Base-by-base conservation (phyloP, 2,888 invertebrate species). In the Leptothorax acervorum region DNA sequence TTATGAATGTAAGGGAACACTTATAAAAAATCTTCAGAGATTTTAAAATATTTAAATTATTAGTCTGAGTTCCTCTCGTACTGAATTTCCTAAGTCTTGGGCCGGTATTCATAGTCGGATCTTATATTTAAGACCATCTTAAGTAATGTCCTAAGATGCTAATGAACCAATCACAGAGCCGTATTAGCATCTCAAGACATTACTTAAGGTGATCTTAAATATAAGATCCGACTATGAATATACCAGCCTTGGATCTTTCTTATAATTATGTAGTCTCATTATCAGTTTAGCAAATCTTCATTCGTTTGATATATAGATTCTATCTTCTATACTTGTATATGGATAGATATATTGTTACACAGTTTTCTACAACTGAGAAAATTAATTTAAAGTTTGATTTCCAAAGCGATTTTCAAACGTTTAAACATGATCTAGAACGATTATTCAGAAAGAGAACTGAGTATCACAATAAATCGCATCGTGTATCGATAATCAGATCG, bases 401-500 rank as follows among this genome's bases (percentile, higher is more conserved):
- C 5, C n/a, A 75, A 75, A 51, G 6, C 9, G 15, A 75, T 63
- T 35, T 75, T 18, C 28, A 57, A 63, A 15, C n/a, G 2, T 48
- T 48, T 9, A 53, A 35, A 4, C 4, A n/a, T 35, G 1, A 39
- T 31, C 8, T 23, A 55, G 35, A 11, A 35, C 23, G 15, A 35
- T 53, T 51, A 51, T 51, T 23, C 31, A 8, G 9, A 23, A 18
- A 53, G 12, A 1, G 3, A 45, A 63, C 2, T n/a, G 12, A 3
- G 15, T 48, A 57, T 39, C 15, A 9, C 42, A 42, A 31, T 55
- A 78, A 66, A 78, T 45, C 12, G n/a, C n/a, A 35, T 65, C n/a
- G 39, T 23, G 15, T 39, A 65, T 51, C 31, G 39, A 51, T 73
- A 57, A n/a, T 62, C n/a, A 57, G 15, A 73, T 35, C 4, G n/a